Base-by-base conservation (phyloP, 2,113 vertebrate genomes). In the Panthera uncia region DNA sequence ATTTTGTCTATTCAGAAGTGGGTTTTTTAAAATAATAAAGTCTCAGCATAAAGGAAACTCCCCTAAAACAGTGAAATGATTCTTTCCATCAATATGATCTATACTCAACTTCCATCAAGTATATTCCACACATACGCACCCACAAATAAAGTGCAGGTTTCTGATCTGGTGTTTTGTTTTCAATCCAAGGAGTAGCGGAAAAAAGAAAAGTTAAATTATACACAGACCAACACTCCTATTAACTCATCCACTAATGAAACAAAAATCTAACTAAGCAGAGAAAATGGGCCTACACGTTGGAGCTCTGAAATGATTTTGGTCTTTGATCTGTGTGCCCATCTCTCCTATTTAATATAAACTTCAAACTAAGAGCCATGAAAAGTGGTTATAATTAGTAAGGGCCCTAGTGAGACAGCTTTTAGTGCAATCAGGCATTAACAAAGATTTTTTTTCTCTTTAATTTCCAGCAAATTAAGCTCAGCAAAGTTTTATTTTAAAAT, bases 311-410 rank as follows among this genome's bases (percentile, higher is more conserved):
- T 76, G 74, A 76, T 71, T 80, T 8, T 57, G 52, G 78, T 73
- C 96, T 98, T 97, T 98, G 96, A 98, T 98, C 97, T 93, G 85
- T 29, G 38, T 94, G 97, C 98, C 91, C 94, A 97, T 96, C 94
- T 96, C 96, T 91, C 91, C 85, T 95, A 97, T 91, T 97, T 97
- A 97, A 97, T 76, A 85, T 95, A 97, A 98, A 98, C 95, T 98
- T 96, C 96, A 97, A 96, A 97, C 97, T 93, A 82, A 97, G 61
- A 97, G 92, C 97, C 95, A 95, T 79, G 85, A 84, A 97, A 97
- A 97, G 93, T 98, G 91, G 96, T 94, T 92, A 93, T 97, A 98
- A 98, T 98, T 98, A 98, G 97, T 57, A 95, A 97, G 89, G 88
- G 63, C 73, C 94, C 25, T 31, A 73, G 94, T 90, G 94, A 81